These are phyloP conservation scores for Hyperopisus bebe DNA, from an alignment of 2,113 vertebrate genomes.

Conservation along the genomic window DNA sequence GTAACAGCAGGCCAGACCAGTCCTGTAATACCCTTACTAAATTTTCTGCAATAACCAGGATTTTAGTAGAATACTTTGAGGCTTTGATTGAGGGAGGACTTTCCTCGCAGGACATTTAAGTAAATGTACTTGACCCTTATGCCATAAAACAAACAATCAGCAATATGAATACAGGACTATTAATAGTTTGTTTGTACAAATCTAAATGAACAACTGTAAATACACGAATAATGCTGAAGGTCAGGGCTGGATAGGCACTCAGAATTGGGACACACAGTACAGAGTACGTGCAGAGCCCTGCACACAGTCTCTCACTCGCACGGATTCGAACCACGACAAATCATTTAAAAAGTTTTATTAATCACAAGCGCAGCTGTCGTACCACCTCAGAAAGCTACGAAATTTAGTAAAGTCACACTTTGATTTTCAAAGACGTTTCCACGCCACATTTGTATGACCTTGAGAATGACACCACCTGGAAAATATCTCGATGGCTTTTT, in stretches of 20 bases:
- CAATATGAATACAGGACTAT: background rate
- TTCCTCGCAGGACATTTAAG: background rate
- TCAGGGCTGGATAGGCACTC: background rate
- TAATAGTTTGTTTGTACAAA: background rate
- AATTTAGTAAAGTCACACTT: background rate
- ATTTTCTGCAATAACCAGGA: background rate
- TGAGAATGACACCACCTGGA: background rate
- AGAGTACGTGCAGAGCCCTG: background rate
- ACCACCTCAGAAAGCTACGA: background rate
- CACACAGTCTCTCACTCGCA: background rate
- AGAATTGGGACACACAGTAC: background rate
- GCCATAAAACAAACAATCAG: background rate
- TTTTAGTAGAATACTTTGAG: background rate
- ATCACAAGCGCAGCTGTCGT: background rate
- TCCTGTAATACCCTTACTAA: background rate
- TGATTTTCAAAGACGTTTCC: background rate
- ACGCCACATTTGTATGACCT: background rate
- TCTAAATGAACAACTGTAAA: constrained; percentile 3
- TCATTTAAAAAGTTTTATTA: background rate
- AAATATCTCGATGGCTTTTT: background rate
- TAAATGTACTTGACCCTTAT: background rate
- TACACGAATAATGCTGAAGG: background rate
- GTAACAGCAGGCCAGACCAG: background rate
- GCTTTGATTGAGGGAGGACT: background rate
- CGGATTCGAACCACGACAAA: background rate